Conservation (phyloP, 1,140 invertebrate species). For the Hylaeus anthracinus region DNA sequence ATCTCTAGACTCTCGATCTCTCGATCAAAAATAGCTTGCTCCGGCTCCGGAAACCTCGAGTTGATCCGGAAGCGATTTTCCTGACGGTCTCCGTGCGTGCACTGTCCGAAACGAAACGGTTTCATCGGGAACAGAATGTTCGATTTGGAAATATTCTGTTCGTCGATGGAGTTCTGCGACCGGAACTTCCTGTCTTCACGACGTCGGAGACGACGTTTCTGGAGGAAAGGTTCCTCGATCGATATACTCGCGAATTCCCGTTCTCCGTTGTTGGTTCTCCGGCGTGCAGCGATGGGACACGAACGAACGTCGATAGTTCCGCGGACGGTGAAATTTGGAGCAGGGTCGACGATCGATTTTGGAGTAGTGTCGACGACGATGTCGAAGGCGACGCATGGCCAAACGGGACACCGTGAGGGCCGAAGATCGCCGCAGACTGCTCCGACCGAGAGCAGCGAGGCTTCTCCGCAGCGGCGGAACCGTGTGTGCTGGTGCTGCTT, state of each 20-base stretch:
- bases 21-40: too few relatives aligned
- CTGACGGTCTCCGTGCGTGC: too few relatives aligned
- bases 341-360: slow-evolving; percentile 29
- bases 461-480: slow-evolving; percentile 50
- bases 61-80: too few relatives aligned
- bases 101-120: too few relatives aligned
- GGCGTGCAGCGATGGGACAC: not conserved
- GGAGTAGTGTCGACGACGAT: slow-evolving; percentile 17
- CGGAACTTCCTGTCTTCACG: too few relatives aligned
- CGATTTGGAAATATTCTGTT: too few relatives aligned
- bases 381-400: slow-evolving; percentile 63
- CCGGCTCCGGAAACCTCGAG: too few relatives aligned
- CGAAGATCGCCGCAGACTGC: slow-evolving; percentile 59
- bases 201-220: too few relatives aligned
- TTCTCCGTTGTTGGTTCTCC: not conserved
- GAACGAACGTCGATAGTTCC: not conserved
- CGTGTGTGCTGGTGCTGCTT: slow-evolving; percentile 32
- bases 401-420: slow-evolving; percentile 58
- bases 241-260: not conserved
- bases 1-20: too few relatives aligned
- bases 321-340: slow-evolving; percentile 31
- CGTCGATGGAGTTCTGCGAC: too few relatives aligned
- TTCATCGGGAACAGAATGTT: too few relatives aligned
- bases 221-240: too few relatives aligned
- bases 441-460: slow-evolving; percentile 44